Evolutionary conservation across 1,140 invertebrate genomes (phyloP).

Genomic region (Battus philenor): DNA sequence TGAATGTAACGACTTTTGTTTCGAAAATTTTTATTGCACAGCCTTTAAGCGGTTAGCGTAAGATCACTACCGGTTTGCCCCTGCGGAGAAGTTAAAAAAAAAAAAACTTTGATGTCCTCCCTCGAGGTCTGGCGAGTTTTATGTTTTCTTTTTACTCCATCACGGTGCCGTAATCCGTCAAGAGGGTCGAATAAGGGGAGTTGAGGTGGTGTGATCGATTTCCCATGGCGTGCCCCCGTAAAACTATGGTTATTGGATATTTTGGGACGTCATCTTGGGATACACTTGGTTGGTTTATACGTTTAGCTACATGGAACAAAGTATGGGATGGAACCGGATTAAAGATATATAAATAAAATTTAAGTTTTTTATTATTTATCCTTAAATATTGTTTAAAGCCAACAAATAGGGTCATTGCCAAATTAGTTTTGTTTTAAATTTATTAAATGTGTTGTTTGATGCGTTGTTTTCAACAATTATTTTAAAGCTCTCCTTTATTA

Average conservation of each 20-base stretch:
- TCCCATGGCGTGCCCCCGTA: constrained; percentile 47
- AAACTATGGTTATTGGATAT: constrained; percentile 69
- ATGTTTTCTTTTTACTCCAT: constrained; percentile 69
- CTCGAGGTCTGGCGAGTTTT: constrained; percentile 18
- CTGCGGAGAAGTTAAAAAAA: not conserved
- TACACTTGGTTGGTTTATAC: constrained; percentile 40
- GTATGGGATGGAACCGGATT: constrained; percentile 15
- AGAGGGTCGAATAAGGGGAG: constrained; percentile 20
- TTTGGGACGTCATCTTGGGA: constrained; percentile 40
- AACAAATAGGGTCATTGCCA: no score
- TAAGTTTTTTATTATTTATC: no score
- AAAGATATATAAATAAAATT: not conserved
- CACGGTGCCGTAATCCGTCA: constrained; percentile 54
- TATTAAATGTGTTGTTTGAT: no score
- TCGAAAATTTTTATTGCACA: not conserved
- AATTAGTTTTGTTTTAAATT: no score
- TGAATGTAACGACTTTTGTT: no score
- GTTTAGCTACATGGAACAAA: constrained; percentile 22
- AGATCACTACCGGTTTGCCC: not conserved
- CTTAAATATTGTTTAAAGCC: no score
- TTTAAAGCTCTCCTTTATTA: no score
- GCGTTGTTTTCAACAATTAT: no score
- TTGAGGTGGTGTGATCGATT: constrained; percentile 51
- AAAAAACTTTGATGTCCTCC: constrained; percentile 6
- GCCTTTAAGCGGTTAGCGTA: not conserved